Conservation (phyloP, 2,113 vertebrate genomes). For the Corydoras sp. region DNA sequence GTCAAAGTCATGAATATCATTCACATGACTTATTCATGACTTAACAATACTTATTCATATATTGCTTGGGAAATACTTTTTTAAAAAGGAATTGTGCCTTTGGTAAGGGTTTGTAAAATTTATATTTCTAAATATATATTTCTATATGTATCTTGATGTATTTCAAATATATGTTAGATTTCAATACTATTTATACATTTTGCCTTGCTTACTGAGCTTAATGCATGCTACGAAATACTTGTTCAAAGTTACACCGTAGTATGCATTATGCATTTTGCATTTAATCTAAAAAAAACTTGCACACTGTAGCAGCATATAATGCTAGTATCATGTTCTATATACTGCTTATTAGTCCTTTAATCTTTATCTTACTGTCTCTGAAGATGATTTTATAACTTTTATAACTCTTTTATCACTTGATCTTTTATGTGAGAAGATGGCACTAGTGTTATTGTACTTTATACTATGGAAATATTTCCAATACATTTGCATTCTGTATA, state of each 20-base stretch:
- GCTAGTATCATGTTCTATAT: constrained; percentile 3
- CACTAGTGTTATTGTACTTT: not conserved
- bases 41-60: too few species aligned
- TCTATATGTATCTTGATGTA: too few species aligned
- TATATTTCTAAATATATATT: too few species aligned
- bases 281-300: not conserved
- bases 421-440: constrained; percentile 9
- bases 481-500: not conserved
- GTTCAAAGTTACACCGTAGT: not conserved
- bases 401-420: not conserved
- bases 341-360: constrained; percentile 31
- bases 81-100: too few species aligned
- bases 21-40: too few species aligned
- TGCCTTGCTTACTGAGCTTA: too few species aligned
- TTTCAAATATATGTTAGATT: too few species aligned
- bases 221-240: too few species aligned
- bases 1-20: too few species aligned
- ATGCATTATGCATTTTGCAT: not conserved
- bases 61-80: too few species aligned
- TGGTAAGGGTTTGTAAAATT: too few species aligned
- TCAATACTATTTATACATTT: too few species aligned
- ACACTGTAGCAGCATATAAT: not conserved
- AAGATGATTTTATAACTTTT: constrained; percentile 1
- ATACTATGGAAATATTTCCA: not conserved
- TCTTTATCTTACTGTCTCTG: constrained; percentile 12